Evolutionary conservation across 1,140 invertebrate genomes (phyloP).

Genomic region (Camponotus floridanus): DNA sequence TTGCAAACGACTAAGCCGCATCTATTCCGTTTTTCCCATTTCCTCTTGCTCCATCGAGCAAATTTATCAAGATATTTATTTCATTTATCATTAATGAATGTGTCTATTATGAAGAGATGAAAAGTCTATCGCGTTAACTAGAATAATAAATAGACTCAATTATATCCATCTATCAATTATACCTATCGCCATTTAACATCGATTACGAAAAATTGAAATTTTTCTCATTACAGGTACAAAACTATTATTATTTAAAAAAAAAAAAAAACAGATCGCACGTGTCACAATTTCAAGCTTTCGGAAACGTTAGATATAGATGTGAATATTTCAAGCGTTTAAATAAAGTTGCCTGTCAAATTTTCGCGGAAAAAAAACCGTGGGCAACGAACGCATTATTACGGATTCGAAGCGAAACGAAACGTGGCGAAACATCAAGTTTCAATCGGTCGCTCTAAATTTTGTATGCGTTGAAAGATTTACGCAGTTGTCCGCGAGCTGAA

Average conservation of each 20-base stretch:
- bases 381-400: slow-evolving; percentile 20
- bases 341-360: slow-evolving; percentile 26
- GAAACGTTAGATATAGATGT: not conserved
- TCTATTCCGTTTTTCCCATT: not conserved
- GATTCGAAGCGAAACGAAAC: slow-evolving; percentile 28
- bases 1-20: slow-evolving; percentile 14
- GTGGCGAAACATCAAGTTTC: slow-evolving; percentile 12
- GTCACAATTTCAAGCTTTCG: not conserved
- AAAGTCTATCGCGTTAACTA: no score
- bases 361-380: not conserved
- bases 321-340: not conserved
- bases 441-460: slow-evolving; percentile 42
- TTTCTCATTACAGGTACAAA: not conserved
- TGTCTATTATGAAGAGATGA: no score
- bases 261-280: not conserved
- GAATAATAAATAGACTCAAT: no score
- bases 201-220: not conserved
- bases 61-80: not conserved
- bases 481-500: slow-evolving; percentile 33
- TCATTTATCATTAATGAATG: no score
- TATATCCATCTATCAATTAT: no score
- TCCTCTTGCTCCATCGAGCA: not conserved
- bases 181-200: no score
- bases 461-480: slow-evolving; percentile 71
- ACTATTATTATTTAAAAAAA: not conserved